Percentiles rank a stretch among this genome's conserved stretches.
These are phyloP conservation scores for Xenentodon cancila DNA, from an alignment of 2,797 vertebrate genomes.

Conservation along the genomic window DNA sequence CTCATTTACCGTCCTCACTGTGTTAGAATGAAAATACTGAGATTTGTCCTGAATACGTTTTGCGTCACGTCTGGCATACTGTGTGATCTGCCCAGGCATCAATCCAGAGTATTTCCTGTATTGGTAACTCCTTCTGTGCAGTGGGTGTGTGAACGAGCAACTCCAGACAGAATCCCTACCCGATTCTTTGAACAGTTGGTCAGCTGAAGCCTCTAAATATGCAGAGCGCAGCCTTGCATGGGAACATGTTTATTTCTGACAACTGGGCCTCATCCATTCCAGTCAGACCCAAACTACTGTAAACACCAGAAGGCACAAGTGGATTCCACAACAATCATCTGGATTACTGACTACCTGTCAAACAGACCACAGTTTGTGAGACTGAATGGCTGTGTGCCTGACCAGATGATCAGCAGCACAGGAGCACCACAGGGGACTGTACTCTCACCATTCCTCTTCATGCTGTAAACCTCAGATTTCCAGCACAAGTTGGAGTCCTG, in stretches of 20 bases:
- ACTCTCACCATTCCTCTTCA: too few relatives aligned
- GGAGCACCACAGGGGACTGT: too few relatives aligned
- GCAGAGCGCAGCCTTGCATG: not conserved
- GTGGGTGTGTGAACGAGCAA: not conserved
- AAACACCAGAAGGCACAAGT: too few relatives aligned
- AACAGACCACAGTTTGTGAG: too few relatives aligned
- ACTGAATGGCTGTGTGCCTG: too few relatives aligned
- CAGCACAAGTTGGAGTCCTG: too few relatives aligned
- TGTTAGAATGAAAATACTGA: not conserved
- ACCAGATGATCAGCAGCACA: too few relatives aligned
- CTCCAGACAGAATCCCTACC: not conserved
- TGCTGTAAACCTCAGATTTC: too few relatives aligned
- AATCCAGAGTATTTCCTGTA: not conserved
- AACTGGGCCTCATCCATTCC: constrained; percentile 32
- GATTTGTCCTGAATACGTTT: not conserved
- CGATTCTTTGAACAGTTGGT: not conserved
- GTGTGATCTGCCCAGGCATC: not conserved
- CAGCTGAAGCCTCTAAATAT: not conserved
- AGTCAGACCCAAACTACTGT: not conserved
- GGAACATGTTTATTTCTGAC: not conserved
- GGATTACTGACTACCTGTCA: too few relatives aligned
- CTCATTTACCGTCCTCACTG: too few relatives aligned
- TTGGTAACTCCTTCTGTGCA: not conserved
- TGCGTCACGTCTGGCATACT: not conserved
- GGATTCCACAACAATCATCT: too few relatives aligned